Evolutionary conservation across 1,140 invertebrate genomes (phyloP).

Genomic region (Trichoplusia ni): DNA sequence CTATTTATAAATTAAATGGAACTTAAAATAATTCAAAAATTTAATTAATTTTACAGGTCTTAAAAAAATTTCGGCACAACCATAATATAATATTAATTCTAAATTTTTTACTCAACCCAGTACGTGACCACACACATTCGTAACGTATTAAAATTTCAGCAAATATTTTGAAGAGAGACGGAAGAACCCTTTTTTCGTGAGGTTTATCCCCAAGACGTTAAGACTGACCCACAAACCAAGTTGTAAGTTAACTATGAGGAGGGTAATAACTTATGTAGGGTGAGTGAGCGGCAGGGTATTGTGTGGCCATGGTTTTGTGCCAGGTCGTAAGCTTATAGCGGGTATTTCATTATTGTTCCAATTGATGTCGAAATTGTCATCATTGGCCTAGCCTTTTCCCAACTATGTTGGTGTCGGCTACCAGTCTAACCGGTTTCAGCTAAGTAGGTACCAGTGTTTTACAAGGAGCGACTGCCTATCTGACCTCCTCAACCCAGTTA

Average conservation of each 20-base stretch:
- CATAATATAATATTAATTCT: not conserved
- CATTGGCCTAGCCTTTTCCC: too few species aligned
- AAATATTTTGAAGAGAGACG: slow-evolving; percentile 16
- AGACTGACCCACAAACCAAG: slow-evolving; percentile 60
- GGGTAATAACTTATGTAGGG: slow-evolving; percentile 65
- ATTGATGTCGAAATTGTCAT: not conserved
- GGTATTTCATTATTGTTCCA: not conserved
- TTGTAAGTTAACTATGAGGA: slow-evolving; percentile 61
- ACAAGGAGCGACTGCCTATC: too few species aligned
- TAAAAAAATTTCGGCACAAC: too few species aligned
- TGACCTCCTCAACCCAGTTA: too few species aligned
- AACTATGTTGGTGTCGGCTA: too few species aligned
- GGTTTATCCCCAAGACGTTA: slow-evolving; percentile 63
- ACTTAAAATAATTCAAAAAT: too few species aligned
- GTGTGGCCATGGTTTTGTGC: slow-evolving; percentile 29
- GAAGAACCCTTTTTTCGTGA: slow-evolving; percentile 45
- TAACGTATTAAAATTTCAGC: slow-evolving; percentile 28
- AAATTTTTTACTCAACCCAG: slow-evolving; percentile 1
- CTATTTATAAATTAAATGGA: too few species aligned
- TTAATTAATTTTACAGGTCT: too few species aligned
- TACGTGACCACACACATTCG: slow-evolving; percentile 8
- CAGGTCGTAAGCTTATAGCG: slow-evolving; percentile 17
- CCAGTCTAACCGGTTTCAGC: too few species aligned
- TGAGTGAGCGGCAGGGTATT: slow-evolving; percentile 51
- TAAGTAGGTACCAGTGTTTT: too few species aligned